Base-by-base conservation (phyloP, 2,113 vertebrate species). In the Zosterops japonicus region DNA sequence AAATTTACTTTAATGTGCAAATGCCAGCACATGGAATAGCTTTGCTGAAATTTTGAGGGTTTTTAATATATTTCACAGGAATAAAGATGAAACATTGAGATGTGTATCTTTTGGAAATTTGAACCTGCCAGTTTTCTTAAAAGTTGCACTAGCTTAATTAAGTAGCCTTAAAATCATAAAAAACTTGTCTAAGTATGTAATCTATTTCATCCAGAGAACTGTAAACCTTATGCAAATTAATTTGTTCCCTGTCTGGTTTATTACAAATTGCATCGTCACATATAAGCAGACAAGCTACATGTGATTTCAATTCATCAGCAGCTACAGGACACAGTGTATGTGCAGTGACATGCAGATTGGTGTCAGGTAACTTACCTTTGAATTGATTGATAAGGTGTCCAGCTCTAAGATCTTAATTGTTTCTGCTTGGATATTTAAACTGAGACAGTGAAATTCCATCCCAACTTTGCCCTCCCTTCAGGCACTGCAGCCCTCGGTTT, bases 401-500 rank as follows among this genome's bases (percentile, higher is more conserved):
- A 22, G 29, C 60, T 93, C 50, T 59, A 81, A 46, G 11, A 61
- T 24, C 16, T 35, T 52, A 27, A 22, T 8, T 70, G 75, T 75
- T 65, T 55, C 56, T 33, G 18, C 20, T 33, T 84, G 17, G 20
- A 12, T 67, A 21, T 56, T 60, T 52, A 64, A 88, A 65, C 8
- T 14, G 23, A 4, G 21, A 20, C 25, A 65, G 28, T 65, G 22
- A 77, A 81, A 74, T 74, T 81, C 18, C 35, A 21, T 74, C 36
- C 29, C 23, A 47, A 16, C 21, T 18, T 17, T 7, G 11, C 33
- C 18, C 41, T 57, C 25, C 53, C 16, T 80, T 6, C 46, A n/a
- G 46, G 27, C 41, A 61, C n/a, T 5, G 1, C 22, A 69, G n/a
- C 17, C 17, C 11, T 27, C 3, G 0, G 1, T 27, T 89, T 52